These are phyloP conservation scores for Rhea americana DNA, from an alignment of 2,113 vertebrate species.

Conservation along the genomic window DNA sequence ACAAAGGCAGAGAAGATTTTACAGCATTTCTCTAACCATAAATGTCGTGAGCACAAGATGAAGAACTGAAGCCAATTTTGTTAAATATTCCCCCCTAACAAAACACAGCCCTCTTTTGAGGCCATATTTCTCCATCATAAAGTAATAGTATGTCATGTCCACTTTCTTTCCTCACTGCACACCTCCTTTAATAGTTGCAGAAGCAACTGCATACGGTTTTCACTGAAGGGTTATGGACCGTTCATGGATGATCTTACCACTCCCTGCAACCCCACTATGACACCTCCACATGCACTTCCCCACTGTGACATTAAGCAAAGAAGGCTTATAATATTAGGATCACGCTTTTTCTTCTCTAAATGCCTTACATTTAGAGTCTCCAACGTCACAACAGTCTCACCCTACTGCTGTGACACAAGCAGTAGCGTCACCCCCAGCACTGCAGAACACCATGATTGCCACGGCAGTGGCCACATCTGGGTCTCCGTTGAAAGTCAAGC, in stretches of 20 bases:
- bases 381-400: neutral
- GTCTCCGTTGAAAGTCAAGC: fast-evolving
- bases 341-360: neutral
- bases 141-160: neutral
- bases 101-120: fast-evolving
- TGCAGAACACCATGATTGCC: neutral
- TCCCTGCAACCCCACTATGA: fast-evolving
- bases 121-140: fast-evolving
- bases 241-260: neutral
- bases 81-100: fast-evolving
- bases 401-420: fast-evolving
- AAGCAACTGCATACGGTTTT: neutral
- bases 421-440: neutral
- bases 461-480: fast-evolving
- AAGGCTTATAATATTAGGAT: fast-evolving
- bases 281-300: fast-evolving
- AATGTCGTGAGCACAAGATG: neutral
- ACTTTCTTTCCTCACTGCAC: fast-evolving
- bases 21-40: fast-evolving
- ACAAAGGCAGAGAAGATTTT: neutral
- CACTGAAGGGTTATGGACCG: fast-evolving
- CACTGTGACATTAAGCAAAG: fast-evolving
- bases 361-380: fast-evolving
- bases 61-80: neutral
- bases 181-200: fast-evolving